phyloP scores from a whole-genome alignment of 92 coral and sea anemone genomes.

The Palythoa grandiflora region DNA sequence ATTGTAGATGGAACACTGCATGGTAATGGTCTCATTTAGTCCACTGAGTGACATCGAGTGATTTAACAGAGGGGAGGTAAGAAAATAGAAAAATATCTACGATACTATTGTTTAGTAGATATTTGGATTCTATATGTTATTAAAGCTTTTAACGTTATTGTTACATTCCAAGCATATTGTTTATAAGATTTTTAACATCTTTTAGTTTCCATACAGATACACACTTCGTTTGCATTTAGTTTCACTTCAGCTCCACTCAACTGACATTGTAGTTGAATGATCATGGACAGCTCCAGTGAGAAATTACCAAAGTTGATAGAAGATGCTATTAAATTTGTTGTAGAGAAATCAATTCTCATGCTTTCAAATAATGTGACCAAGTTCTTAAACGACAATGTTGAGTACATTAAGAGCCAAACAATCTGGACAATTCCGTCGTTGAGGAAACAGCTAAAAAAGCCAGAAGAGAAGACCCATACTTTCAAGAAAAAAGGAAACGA shows the following conservation, averaged over 20 bases:
- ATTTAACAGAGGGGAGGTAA: too few species aligned
- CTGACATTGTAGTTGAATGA: background rate
- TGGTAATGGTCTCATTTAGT: too few species aligned
- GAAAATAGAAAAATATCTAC: background rate
- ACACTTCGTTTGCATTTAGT: constrained; percentile 17
- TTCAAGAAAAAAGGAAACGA: constrained; percentile 1
- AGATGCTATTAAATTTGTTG: background rate
- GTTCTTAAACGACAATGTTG: background rate
- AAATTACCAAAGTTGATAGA: background rate
- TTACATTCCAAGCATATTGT: background rate
- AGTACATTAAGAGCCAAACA: too few species aligned
- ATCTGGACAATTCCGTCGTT: background rate
- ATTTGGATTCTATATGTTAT: background rate
- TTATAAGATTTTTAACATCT: background rate
- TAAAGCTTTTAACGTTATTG: background rate
- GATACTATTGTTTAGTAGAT: constrained; percentile 16
- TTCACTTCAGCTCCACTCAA: constrained; percentile 23
- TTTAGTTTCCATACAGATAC: background rate
- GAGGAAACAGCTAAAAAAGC: background rate
- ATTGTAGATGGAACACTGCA: too few species aligned
- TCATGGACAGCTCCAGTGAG: background rate
- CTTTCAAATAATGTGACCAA: background rate
- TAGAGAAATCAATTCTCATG: background rate
- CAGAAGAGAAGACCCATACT: background rate
- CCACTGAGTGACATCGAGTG: too few species aligned